Evolutionary conservation across 2,888 invertebrate species (phyloP).

Genomic region (Poecilobothrus nobilitatus): DNA sequence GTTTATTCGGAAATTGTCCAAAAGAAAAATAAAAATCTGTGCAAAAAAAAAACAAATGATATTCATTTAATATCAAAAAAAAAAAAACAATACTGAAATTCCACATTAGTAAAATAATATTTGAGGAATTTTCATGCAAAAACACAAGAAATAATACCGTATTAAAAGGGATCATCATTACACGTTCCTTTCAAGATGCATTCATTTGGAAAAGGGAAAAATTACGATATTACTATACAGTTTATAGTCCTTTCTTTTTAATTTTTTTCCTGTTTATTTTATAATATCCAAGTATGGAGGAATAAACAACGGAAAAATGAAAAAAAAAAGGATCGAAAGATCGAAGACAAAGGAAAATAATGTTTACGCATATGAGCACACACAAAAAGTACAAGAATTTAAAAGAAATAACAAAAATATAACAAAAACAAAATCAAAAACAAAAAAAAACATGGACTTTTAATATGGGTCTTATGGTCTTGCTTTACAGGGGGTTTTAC

Average conservation of each 20-base stretch:
- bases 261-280: background rate
- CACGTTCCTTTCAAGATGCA: background rate
- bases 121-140: background rate
- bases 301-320: too few species aligned
- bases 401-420: background rate
- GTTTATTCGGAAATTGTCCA: too few species aligned
- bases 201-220: conserved; percentile 3
- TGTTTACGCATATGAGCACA: conserved; percentile 3
- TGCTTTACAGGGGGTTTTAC: background rate
- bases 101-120: too few species aligned
- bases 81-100: too few species aligned
- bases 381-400: background rate
- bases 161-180: background rate
- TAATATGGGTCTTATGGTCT: background rate
- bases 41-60: too few species aligned
- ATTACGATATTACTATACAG: background rate
- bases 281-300: background rate
- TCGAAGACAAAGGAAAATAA: background rate
- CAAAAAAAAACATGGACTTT: background rate
- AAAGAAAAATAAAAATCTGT: too few species aligned
- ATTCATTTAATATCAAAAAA: too few species aligned
- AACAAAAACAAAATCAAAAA: background rate
- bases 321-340: background rate
- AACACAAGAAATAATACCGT: background rate
- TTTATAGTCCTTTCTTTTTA: background rate